These are phyloP conservation scores for Dipodomys stephensi DNA, from an alignment of 2,113 vertebrate genomes.

Conservation along the genomic window DNA sequence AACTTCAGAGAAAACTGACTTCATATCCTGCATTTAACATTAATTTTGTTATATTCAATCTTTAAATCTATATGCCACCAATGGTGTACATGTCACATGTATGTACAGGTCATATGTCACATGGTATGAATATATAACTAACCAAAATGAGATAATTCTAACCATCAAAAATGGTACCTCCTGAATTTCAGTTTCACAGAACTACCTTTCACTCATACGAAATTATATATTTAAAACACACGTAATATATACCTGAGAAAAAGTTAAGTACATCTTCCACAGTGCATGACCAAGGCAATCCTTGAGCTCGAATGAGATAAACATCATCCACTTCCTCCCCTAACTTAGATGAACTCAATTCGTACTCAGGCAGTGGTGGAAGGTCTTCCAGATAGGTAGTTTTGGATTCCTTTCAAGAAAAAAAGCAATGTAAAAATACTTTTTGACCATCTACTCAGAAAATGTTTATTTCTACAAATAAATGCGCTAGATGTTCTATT, in stretches of 20 bases:
- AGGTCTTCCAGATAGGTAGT: conserved; percentile 85
- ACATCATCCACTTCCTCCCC: conserved; percentile 84
- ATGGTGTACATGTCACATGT: neutral
- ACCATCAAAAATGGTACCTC: neutral
- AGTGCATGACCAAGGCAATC: conserved; percentile 93
- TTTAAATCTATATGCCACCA: neutral
- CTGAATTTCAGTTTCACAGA: neutral
- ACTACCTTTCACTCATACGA: neutral
- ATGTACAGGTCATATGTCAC: neutral
- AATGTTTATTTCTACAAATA: conserved; percentile 36
- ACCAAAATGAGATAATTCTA: neutral
- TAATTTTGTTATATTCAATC: neutral
- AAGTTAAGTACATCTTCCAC: conserved; percentile 93
- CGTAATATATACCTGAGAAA: conserved; percentile 90
- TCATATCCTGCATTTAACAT: neutral
- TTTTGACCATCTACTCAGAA: neutral
- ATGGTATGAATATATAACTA: neutral
- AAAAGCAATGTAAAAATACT: conserved; percentile 35
- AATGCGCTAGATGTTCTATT: neutral
- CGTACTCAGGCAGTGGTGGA: conserved; percentile 87
- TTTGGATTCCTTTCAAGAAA: conserved; percentile 82
- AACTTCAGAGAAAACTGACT: conserved; percentile 12
- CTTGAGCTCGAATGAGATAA: conserved; percentile 92
- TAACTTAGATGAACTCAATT: neutral
- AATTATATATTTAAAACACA: conserved; percentile 41